Evolutionary conservation across 2,797 vertebrate genomes (phyloP).

Genomic region (Etheostoma nigrum): DNA sequence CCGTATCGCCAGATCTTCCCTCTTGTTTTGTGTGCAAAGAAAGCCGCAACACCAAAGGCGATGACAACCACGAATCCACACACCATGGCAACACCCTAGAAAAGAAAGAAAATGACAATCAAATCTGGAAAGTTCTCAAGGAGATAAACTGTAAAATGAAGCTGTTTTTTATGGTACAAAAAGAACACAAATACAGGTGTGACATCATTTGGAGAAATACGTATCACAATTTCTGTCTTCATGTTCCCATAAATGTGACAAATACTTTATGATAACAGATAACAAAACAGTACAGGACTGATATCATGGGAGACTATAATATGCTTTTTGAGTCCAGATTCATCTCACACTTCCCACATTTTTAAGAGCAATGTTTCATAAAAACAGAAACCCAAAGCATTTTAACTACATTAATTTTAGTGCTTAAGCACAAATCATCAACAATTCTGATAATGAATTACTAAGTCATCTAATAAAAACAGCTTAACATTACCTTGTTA

Average conservation of each 20-base stretch:
- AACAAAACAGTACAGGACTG: not conserved
- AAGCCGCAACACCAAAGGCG: constrained; percentile 85
- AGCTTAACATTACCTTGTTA: not conserved
- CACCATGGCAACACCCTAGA: constrained; percentile 89
- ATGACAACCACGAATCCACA: constrained; percentile 90
- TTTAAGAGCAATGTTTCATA: not conserved
- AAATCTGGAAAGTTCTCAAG: constrained; percentile 23
- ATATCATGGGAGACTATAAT: not conserved
- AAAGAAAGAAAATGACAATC: constrained; percentile 21
- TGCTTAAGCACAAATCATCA: not conserved
- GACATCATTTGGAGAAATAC: not conserved
- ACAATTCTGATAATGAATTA: not conserved
- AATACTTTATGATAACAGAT: constrained; percentile 6
- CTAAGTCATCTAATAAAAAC: not conserved
- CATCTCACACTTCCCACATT: constrained; percentile 6
- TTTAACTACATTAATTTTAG: not conserved
- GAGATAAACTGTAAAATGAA: constrained; percentile 46
- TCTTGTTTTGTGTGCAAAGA: constrained; percentile 88
- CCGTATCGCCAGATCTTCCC: constrained; percentile 91
- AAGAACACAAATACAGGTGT: constrained; percentile 11
- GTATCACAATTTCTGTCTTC: constrained; percentile 5
- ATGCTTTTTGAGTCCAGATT: not conserved
- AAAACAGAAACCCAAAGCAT: not conserved
- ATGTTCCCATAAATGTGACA: constrained; percentile 2
- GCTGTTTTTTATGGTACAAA: constrained; percentile 23